Conservation (phyloP, 2,113 vertebrate species). For the Prunella fulvescens region DNA sequence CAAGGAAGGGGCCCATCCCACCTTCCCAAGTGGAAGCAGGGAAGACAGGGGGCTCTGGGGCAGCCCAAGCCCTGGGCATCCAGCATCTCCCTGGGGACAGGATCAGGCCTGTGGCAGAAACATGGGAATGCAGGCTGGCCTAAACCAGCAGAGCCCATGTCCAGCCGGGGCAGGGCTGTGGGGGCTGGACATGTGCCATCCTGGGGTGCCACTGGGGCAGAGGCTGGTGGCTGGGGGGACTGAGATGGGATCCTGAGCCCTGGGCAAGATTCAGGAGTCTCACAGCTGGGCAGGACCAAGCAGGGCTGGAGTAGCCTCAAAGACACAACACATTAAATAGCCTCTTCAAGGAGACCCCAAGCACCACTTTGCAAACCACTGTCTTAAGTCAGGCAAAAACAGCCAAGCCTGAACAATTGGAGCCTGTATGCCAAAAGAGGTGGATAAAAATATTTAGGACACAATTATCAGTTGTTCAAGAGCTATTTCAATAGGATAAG, state of each 20-base stretch:
- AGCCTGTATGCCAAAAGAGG: rapidly evolving
- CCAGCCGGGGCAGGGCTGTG: neutral
- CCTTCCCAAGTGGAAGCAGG: neutral
- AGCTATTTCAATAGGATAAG: neutral
- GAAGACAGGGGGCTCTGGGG: rapidly evolving
- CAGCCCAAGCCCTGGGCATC: neutral
- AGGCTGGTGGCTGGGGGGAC: rapidly evolving
- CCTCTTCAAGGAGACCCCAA: neutral
- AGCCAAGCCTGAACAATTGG: neutral
- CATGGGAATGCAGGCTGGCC: rapidly evolving
- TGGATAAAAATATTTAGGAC: neutral
- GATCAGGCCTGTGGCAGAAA: neutral
- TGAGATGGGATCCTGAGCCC: neutral
- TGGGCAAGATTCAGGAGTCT: rapidly evolving
- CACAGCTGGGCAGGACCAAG: neutral
- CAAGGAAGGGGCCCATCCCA: neutral
- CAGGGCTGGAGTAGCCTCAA: neutral
- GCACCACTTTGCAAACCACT: neutral
- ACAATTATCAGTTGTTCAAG: neutral
- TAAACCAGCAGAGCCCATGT: neutral
- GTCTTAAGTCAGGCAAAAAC: neutral
- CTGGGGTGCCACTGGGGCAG: rapidly evolving
- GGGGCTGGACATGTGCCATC: neutral
- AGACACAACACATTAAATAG: rapidly evolving
- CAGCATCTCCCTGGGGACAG: rapidly evolving